A percentile compares a stretch with the other conserved stretches of the same genome.
These are phyloP conservation scores for Linyphia triangularis DNA, from an alignment of 2,888 invertebrate species.

Conservation along the genomic window DNA sequence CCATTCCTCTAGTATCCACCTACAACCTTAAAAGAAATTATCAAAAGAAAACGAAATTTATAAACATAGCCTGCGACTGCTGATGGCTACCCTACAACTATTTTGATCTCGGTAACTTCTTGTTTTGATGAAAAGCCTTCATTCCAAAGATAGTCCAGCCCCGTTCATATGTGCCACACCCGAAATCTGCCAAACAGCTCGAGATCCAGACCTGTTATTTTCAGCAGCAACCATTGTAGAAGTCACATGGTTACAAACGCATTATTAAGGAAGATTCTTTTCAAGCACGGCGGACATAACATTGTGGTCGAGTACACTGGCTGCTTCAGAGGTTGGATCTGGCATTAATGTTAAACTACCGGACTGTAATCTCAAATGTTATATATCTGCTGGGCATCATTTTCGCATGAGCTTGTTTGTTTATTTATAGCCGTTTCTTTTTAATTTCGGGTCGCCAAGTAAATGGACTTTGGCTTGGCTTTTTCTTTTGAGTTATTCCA, in stretches of 20 bases:
- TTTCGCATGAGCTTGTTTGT: conserved; percentile 18
- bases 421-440: conserved; percentile 8
- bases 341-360: conserved; percentile 44
- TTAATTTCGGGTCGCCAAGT: neutral
- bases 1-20: neutral
- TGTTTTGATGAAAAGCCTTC: conserved; percentile 62
- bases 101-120: conserved; percentile 46
- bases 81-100: conserved; percentile 61
- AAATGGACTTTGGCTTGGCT: neutral
- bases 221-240: conserved; percentile 55
- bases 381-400: conserved; percentile 21
- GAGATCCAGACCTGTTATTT: conserved; percentile 63
- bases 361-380: conserved; percentile 50
- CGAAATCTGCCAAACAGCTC: conserved; percentile 44
- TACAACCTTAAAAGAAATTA: conserved; percentile 24
- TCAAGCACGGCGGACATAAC: conserved; percentile 13
- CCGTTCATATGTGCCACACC: conserved; percentile 51
- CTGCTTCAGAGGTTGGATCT: conserved; percentile 14
- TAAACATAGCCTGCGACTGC: conserved; percentile 43
- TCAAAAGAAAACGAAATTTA: conserved; percentile 41
- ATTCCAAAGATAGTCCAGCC: conserved; percentile 18
- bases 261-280: conserved; percentile 56
- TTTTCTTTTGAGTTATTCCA: too few relatives aligned
- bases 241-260: conserved; percentile 67
- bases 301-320: conserved; percentile 22